Evolutionary conservation across 2,797 vertebrate species (phyloP), one percentile per base, ranked within the genome.

Genomic region (Sebastes melanostomus): DNA sequence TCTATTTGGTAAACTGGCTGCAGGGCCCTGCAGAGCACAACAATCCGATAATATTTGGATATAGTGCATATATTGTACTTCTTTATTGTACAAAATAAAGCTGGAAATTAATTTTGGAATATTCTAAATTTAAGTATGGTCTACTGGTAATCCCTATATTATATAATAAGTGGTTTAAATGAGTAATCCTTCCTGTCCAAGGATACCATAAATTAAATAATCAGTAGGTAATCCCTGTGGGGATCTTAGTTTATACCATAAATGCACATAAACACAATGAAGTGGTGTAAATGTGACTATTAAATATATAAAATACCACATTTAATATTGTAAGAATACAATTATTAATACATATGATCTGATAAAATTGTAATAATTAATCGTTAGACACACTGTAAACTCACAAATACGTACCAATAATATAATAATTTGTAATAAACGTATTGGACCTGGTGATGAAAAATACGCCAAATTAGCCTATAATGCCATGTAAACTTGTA

Each of bases 1-100:
- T 98, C 97, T 97, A 94, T 97, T 97, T 97, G 96, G 96, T 97
- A 96, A 98, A 97, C 94, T 95, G 95, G 42, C 16, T 52, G 96
- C 95, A 94, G 90, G 94, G 95, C 38, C 46, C 70, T 42, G 81
- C 6, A 63, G 66, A 34, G 20, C 25, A 5, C 2, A 52, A 63
- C 42, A 56, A 24, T 63, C 25, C 42, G 2, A 25, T 32, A 30
- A 65, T 60, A 67, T 32, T 32, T 14, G 14, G 20, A 52, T 62
- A 72, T 13, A 50, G 18, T 66, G 14, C 11, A 66, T 10, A n/a
- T 52, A 52, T n/a, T 52, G 50, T n/a, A 9, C 50, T n/a, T 9
- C 50, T 52, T 52, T 52, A 10, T 52, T 52, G 20, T 20, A 52
- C 50, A 52, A 52, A n/a, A 52, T 52, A n/a, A n/a, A 10, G 50